Base-by-base conservation (phyloP, 1,140 invertebrate species). In the Halesus radiatus region DNA sequence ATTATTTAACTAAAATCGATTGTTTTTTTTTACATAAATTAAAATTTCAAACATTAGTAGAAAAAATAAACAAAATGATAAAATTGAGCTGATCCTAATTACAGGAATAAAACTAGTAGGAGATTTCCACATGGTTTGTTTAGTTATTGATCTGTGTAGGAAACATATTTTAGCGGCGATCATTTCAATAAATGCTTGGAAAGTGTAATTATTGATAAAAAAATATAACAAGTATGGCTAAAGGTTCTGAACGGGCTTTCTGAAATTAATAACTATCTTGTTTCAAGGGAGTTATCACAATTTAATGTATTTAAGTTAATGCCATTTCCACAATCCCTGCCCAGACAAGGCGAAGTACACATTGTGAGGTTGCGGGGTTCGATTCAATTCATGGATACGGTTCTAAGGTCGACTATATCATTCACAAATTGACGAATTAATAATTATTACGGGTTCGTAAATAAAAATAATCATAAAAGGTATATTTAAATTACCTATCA, bases 401-500 rank as follows among this genome's bases (percentile, higher is more conserved):
- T 32, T 66, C 18, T 72, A 52, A 72, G 10, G 18, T 72, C 8
- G 23, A 72, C 68, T 50, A 45, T 16, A 72, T 72, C 32, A 72
- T 29, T 29, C 16, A 66, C 22, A 26, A 66, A 66, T 66, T 66
- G 62, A 66, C 62, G 45, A 72, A 20, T 72, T 50, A 72, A 72
- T 72, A 20, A 72, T 32, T 45, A 45, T 45, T 45, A 78, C 62
- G 72, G 53, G 76, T 75, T 75, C 32, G 78, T 78, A 82, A 75
- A 72, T 32, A 62, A 58, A 37, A 80, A 60, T 80, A 78, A 74
- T 77, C 79, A 82, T 66, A 68, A 76, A 70, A 77, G 76, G 76
- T 82, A 82, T 62, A 82, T 70, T 82, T 76, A 82, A 79, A 73
- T 53, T 78, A 79, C 78, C 73, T 76, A 72, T 58, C 74, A 73